These are phyloP conservation scores for Wasmannia auropunctata DNA, from an alignment of 1,140 invertebrate species.

Conservation along the genomic window DNA sequence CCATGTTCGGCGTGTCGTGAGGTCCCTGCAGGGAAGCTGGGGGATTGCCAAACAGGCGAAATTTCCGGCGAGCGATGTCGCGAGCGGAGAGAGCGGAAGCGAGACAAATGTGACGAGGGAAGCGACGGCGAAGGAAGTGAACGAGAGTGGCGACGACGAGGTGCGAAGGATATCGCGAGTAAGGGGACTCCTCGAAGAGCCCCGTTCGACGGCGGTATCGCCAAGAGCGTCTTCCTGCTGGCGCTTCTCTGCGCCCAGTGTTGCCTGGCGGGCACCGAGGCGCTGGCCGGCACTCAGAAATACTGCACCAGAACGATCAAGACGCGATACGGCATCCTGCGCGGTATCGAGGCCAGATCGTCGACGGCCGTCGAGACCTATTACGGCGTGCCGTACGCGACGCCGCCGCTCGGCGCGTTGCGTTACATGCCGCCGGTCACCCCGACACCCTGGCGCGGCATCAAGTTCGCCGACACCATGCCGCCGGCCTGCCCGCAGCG, in stretches of 20 bases:
- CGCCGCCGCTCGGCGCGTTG: conserved; percentile 90
- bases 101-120: neutral
- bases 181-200: neutral
- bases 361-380: conserved; percentile 96
- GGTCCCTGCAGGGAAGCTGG: neutral
- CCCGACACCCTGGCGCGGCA: conserved; percentile 93
- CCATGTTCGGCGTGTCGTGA: neutral
- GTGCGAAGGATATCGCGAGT: conserved; percentile 1
- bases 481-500: conserved; percentile 96
- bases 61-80: neutral
- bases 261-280: conserved; percentile 71
- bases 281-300: conserved; percentile 87
- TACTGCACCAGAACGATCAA: conserved; percentile 92
- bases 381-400: conserved; percentile 97
- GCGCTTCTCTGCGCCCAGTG: conserved; percentile 83
- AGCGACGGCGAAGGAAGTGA: neutral
- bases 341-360: conserved; percentile 92
- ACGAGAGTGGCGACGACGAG: neutral
- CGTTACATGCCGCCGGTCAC: conserved; percentile 98
- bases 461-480: conserved; percentile 92
- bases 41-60: neutral
- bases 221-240: conserved; percentile 82
- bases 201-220: conserved; percentile 44
- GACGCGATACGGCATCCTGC: conserved; percentile 94
- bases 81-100: neutral